These are phyloP conservation scores for Octonoba sinensis DNA, from an alignment of 2,888 invertebrate species.

Conservation along the genomic window DNA sequence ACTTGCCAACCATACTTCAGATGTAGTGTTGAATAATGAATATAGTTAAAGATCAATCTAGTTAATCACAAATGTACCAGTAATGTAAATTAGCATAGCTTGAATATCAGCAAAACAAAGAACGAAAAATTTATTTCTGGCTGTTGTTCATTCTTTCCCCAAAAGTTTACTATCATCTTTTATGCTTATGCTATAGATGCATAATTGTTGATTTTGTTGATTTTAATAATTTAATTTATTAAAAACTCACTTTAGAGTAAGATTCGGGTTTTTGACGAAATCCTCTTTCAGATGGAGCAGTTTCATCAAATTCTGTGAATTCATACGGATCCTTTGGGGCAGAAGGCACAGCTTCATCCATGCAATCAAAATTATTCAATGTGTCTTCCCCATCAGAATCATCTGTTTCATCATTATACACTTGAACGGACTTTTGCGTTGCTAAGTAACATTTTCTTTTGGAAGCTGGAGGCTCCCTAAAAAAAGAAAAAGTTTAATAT, in stretches of 20 bases:
- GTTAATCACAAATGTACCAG: too few species aligned
- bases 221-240: too few species aligned
- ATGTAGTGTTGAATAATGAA: too few species aligned
- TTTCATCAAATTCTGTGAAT: conserved; percentile 77
- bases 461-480: conserved; percentile 20
- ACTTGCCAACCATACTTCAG: too few species aligned
- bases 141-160: neutral
- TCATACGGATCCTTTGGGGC: conserved; percentile 78
- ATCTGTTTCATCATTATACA: conserved; percentile 25
- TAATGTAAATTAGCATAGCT: too few species aligned
- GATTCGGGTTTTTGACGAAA: conserved; percentile 51
- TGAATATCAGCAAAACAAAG: too few species aligned
- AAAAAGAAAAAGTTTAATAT: neutral
- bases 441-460: conserved; percentile 20
- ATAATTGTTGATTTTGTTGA: too few species aligned
- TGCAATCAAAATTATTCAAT: conserved; percentile 15
- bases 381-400: conserved; percentile 29
- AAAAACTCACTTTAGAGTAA: conserved; percentile 30
- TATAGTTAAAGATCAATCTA: too few species aligned
- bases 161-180: neutral
- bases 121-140: too few species aligned
- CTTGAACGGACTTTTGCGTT: conserved; percentile 3
- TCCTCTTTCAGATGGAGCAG: conserved; percentile 49
- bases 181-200: too few species aligned
- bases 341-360: conserved; percentile 49